phyloP scores from a whole-genome alignment of 2,797 vertebrate genomes.

The Characodon lateralis region DNA sequence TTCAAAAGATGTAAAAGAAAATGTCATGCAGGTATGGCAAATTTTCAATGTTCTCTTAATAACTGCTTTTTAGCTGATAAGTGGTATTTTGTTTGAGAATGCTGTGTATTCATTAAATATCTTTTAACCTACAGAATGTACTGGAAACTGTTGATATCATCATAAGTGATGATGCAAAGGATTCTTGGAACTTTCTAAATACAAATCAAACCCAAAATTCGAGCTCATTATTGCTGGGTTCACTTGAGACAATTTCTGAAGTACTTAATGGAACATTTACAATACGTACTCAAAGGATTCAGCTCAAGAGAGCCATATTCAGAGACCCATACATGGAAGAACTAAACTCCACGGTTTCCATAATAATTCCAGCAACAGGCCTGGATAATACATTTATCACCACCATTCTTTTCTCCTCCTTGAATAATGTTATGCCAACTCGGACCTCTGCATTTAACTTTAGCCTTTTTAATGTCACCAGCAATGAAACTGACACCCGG shows the following conservation, averaged over 20 bases:
- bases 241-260: slow-evolving; percentile 78
- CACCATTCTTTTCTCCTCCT: slow-evolving; percentile 80
- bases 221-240: slow-evolving; percentile 83
- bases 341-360: slow-evolving; percentile 66
- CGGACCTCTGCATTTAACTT: neutral
- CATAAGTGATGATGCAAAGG: slow-evolving; percentile 31
- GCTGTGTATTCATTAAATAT: neutral
- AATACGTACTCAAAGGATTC: slow-evolving; percentile 61
- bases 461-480: slow-evolving; percentile 81
- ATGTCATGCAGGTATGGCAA: slow-evolving; percentile 59
- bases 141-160: slow-evolving; percentile 81
- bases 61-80: no score
- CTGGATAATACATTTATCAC: slow-evolving; percentile 60
- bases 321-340: slow-evolving; percentile 40
- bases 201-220: slow-evolving; percentile 36
- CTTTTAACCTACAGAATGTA: slow-evolving; percentile 77
- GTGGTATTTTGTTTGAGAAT: neutral
- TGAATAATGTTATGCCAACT: slow-evolving; percentile 77
- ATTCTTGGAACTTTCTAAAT: slow-evolving; percentile 78
- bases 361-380: slow-evolving; percentile 63
- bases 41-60: neutral
- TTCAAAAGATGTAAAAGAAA: neutral
- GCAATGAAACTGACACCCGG: slow-evolving; percentile 13
- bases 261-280: slow-evolving; percentile 40
- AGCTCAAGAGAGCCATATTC: slow-evolving; percentile 62